Evolutionary conservation across 2,797 vertebrate genomes (phyloP).

Genomic region (Podarcis lilfordi): DNA sequence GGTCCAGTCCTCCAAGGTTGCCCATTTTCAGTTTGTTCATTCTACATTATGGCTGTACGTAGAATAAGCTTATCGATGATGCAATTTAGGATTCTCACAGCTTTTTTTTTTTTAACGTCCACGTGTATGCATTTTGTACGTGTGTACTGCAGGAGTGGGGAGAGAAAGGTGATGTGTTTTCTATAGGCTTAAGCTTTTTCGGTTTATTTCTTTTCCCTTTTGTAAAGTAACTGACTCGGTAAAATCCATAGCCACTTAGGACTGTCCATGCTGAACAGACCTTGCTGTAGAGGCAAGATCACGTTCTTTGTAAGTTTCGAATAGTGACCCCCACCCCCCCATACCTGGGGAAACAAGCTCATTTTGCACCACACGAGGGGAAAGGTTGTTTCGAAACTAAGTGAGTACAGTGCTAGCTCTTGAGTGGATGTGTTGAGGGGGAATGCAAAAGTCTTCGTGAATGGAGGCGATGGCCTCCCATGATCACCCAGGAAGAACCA

Average conservation of each 20-base stretch:
- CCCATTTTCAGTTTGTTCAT: conserved; percentile 71
- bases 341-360: background rate
- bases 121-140: conserved; percentile 7
- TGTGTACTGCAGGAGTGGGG: background rate
- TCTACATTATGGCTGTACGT: conserved; percentile 77
- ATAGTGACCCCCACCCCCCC: background rate
- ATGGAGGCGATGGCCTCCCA: background rate
- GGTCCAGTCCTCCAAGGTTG: conserved; percentile 68
- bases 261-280: conserved; percentile 70
- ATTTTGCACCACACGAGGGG: background rate
- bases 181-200: conserved; percentile 65
- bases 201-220: background rate
- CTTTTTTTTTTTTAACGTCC: conserved; percentile 66
- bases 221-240: conserved; percentile 75
- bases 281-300: conserved; percentile 72
- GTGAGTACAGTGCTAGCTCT: background rate
- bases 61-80: conserved; percentile 80
- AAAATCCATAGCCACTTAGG: conserved; percentile 76
- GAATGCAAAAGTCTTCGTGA: background rate
- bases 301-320: conserved; percentile 44
- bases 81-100: conserved; percentile 75
- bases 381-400: background rate
- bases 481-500: background rate
- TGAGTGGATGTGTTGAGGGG: background rate
- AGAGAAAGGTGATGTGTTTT: conserved; percentile 60